Evolutionary conservation across 2,113 vertebrate species (phyloP), one percentile per base, ranked within the genome.

Genomic region (Dipodomys spectabilis): DNA sequence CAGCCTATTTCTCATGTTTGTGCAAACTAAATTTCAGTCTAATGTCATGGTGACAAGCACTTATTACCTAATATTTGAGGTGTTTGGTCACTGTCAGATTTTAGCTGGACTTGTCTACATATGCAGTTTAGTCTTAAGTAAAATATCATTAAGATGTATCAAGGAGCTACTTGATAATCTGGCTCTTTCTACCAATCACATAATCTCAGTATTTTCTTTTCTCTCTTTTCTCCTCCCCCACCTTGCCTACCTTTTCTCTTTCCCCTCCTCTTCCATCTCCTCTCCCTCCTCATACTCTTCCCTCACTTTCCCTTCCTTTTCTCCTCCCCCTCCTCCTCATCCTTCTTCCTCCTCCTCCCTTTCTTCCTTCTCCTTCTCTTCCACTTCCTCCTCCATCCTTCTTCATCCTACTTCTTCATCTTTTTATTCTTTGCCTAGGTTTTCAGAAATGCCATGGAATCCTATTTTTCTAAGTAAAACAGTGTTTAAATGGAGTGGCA

Each of bases 401-500:
- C 49, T 25, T 35, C 67, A 69, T 18, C 8, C 6, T n/a, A 16
- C 30, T 68, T 81, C 53, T 85, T 88, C 84, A 25, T 65, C 13
- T 18, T 28, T 35, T 19, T 53, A 28, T 92, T 18, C 27, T 72
- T 91, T n/a, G 65, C 83, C n/a, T 75, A 85, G 53, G 23, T 90
- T 88, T 79, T 39, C 28, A 32, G 19, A 95, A 85, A 45, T 81
- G 45, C 87, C 28, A 79, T 25, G 2, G 93, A 94, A 72, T 94
- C 32, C 82, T 77, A 16, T 65, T 60, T 95, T 15, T 22, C 5
- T 87, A 79, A 94, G 60, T 71, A 88, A 93, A 92, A 91, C 88
- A 30, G 72, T 92, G 79, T 90, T 90, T 93, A 84, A 84, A 95
- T 75, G 57, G 79, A 85, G 27, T 57, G 85, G 4, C 9, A 18